Evolutionary conservation across 2,797 vertebrate species (phyloP), one percentile per base, ranked within the genome.

Genomic region (Cuniculus paca): DNA sequence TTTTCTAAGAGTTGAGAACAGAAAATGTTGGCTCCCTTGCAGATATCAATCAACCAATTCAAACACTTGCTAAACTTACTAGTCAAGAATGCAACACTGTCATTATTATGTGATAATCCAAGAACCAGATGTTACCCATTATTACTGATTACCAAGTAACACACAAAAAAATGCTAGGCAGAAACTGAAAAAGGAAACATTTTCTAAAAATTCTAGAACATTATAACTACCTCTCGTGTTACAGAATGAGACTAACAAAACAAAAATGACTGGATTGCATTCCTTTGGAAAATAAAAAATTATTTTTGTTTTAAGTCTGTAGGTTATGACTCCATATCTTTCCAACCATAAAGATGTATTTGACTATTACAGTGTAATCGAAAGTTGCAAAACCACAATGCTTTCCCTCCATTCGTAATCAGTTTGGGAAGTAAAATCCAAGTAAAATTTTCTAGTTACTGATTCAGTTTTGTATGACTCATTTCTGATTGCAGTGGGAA

Each of bases 401-500:
- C 34, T 88, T 74, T 39, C 26, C 22, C 56, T 68, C 50, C 14
- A 26, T 20, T 80, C 14, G 1, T 26, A 31, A 34, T 2, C 39
- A 34, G 36, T 48, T 28, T 48, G 28, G 48, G 42, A 24, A 52
- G 13, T 58, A 50, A 81, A 91, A 4, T 12, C 28, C 17, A 28
- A 10, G 20, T 3, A 1, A 34, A 17, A 14, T 22, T 10, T 70
- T 72, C 24, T 72, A 16, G 24, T 75, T 52, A 17, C n/a, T 92
- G 95, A 60, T 42, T 36, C 26, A 10, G 48, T 26, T 82, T 63
- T 48, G 14, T 95, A 54, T 88, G 0, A 58, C 63, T 86, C 63
- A 0, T 85, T 93, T 96, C 56, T 96, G 20, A 93, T 98, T 98
- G 28, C 98, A 99, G 99, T 99, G 99, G 99, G 99, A 99, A 98